A percentile compares a stretch with the other conserved stretches of the same genome.
These are phyloP conservation scores for Sylvilagus bachmani DNA, from an alignment of 2,113 vertebrate species.

Conservation along the genomic window DNA sequence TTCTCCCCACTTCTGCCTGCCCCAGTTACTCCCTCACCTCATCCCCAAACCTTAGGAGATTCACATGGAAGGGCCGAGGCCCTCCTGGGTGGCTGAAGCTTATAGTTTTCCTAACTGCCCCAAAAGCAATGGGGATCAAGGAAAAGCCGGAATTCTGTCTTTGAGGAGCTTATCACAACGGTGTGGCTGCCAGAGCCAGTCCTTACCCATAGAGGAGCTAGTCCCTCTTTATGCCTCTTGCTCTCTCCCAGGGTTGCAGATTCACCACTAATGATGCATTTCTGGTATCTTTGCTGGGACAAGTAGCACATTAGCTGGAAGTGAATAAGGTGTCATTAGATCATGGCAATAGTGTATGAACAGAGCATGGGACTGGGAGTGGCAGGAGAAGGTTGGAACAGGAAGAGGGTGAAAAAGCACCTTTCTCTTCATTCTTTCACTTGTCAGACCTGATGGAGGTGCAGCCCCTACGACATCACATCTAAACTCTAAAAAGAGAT, in stretches of 20 bases:
- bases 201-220: background rate
- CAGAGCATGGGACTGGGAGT: background rate
- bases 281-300: background rate
- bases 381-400: background rate
- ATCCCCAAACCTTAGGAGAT: background rate
- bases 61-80: background rate
- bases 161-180: background rate
- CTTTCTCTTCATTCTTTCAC: background rate
- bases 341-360: background rate
- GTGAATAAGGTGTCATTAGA: slow-evolving; percentile 9
- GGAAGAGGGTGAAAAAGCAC: background rate
- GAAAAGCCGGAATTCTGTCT: background rate
- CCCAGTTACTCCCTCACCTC: background rate
- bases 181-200: background rate
- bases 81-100: background rate
- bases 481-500: background rate
- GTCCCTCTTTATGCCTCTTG: background rate
- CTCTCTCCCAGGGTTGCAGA: background rate
- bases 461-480: background rate
- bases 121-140: background rate
- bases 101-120: background rate
- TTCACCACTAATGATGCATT: background rate
- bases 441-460: background rate
- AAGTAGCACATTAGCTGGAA: background rate
- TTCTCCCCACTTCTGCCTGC: background rate